These are phyloP conservation scores for Athripsodes cinereus DNA, from an alignment of 2,888 invertebrate genomes.

Conservation along the genomic window DNA sequence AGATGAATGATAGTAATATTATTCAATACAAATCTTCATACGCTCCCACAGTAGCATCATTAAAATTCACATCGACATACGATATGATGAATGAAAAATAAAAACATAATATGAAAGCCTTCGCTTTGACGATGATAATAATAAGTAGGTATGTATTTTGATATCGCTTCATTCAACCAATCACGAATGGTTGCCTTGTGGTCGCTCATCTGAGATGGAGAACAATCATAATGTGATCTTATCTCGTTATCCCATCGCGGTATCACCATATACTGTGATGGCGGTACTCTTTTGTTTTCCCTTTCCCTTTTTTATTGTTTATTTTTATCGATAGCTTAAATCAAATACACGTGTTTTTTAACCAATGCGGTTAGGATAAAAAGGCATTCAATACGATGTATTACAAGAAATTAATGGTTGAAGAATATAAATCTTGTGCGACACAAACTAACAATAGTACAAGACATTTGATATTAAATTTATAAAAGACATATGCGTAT, in stretches of 20 bases:
- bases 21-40: no score
- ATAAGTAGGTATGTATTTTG: constrained; percentile 22
- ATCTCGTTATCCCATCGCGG: constrained; percentile 3
- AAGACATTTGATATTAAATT: background rate
- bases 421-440: background rate
- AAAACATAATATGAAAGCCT: background rate
- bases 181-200: constrained; percentile 15
- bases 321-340: background rate
- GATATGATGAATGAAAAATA: constrained; percentile 1
- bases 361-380: background rate
- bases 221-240: background rate
- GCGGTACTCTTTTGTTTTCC: background rate
- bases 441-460: background rate
- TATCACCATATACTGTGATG: background rate
- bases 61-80: background rate
- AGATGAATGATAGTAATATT: no score
- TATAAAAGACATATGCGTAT: no score
- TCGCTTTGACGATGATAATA: no score
- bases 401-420: background rate
- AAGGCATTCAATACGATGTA: background rate
- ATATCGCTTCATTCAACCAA: constrained; percentile 21
- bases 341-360: constrained; percentile 1
- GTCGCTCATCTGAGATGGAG: constrained; percentile 6
- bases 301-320: background rate
- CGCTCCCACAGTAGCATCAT: no score